These are phyloP conservation scores for Dugesia japonica DNA, from an alignment of 2,888 invertebrate genomes.

Conservation along the genomic window DNA sequence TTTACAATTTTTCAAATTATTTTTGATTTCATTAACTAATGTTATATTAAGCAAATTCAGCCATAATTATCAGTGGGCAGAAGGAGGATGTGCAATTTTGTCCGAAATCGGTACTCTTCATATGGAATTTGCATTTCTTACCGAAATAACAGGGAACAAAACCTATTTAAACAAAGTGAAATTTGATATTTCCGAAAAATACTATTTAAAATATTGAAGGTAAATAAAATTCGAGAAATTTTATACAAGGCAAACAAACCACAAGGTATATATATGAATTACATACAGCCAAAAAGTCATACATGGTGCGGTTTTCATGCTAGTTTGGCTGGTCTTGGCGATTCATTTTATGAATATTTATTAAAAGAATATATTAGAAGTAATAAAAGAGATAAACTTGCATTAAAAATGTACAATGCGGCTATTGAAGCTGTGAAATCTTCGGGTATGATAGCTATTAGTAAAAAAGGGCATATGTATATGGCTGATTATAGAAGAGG, in stretches of 20 bases:
- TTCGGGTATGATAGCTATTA: slow-evolving; percentile 61
- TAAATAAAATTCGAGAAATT: slow-evolving; percentile 59
- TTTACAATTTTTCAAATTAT: too few species aligned
- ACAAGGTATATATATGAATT: slow-evolving; percentile 84
- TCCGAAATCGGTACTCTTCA: slow-evolving; percentile 92
- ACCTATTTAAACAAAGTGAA: slow-evolving; percentile 66
- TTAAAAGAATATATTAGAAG: slow-evolving; percentile 68
- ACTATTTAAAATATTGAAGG: too few species aligned
- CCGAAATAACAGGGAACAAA: slow-evolving; percentile 77
- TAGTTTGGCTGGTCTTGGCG: slow-evolving; percentile 50
- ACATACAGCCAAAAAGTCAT: slow-evolving; percentile 80
- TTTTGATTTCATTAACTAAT: too few species aligned
- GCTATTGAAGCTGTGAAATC: slow-evolving; percentile 66
- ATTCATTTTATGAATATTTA: slow-evolving; percentile 95
- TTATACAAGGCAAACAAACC: slow-evolving; percentile 72
- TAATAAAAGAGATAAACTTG: slow-evolving; percentile 64
- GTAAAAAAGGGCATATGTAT: slow-evolving; percentile 65
- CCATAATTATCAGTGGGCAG: slow-evolving; percentile 91
- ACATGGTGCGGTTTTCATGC: slow-evolving; percentile 79
- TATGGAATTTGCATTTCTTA: slow-evolving; percentile 82
- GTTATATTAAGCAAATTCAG: slow-evolving; percentile 49
- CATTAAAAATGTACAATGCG: slow-evolving; percentile 77
- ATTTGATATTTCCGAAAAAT: too few species aligned
- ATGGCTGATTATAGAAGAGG: slow-evolving; percentile 54
- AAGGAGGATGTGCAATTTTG: slow-evolving; percentile 72